phyloP scores from a whole-genome alignment of 1,140 invertebrate species.

The Magallana gigas region DNA sequence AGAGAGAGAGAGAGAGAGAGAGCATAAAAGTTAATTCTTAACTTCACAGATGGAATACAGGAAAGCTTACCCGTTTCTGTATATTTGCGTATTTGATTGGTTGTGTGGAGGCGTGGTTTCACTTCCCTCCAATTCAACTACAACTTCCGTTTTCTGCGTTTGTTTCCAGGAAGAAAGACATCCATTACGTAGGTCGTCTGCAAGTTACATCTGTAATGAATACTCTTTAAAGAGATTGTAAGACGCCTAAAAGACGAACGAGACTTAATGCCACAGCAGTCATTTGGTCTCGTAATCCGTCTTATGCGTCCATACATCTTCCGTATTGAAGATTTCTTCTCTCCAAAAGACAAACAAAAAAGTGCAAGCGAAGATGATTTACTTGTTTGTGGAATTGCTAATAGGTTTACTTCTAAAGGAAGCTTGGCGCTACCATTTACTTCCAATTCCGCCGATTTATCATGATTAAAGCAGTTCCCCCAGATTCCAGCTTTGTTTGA shows the following conservation, averaged over 20 bases:
- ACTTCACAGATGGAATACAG: too few relatives aligned
- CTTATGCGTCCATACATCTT: conserved; percentile 15
- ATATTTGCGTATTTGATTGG: too few relatives aligned
- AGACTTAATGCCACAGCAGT: neutral
- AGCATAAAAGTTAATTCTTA: too few relatives aligned
- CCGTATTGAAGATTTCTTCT: conserved; percentile 21
- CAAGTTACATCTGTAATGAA: neutral
- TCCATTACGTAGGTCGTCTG: neutral
- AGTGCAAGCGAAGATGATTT: conserved; percentile 21
- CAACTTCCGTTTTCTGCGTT: neutral
- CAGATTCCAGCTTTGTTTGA: conserved; percentile 7
- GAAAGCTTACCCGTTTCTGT: too few relatives aligned
- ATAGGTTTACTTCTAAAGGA: conserved; percentile 26
- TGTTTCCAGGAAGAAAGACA: neutral
- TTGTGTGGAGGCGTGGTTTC: too few relatives aligned
- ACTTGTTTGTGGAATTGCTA: conserved; percentile 15
- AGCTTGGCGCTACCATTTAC: neutral
- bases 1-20: too few relatives aligned
- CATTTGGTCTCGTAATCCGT: conserved; percentile 10
- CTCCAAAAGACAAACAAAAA: conserved; percentile 13
- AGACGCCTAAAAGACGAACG: neutral
- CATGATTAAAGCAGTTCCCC: neutral
- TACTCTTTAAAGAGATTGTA: neutral
- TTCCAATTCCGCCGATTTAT: conserved; percentile 18
- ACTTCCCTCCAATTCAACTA: too few relatives aligned